Evolutionary conservation across 2,113 vertebrate species (phyloP), one percentile per base, ranked within the genome.

Genomic region (Balaeniceps rex): DNA sequence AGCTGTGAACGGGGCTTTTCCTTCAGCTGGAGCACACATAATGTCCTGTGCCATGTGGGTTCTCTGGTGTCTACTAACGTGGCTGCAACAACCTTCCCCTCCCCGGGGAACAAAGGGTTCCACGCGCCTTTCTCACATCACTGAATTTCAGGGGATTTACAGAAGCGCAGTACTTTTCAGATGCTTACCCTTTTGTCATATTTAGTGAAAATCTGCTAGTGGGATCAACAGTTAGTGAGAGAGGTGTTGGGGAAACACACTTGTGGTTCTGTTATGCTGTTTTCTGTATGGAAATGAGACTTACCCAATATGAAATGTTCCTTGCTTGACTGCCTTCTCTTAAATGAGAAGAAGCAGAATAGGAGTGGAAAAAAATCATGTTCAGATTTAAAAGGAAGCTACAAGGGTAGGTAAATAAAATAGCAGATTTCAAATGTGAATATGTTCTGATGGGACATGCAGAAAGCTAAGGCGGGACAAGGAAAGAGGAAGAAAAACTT

Each of bases 71-170:
- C 55, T 58, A 14, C 61, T 84, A 40, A 69, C 0, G 1, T 34
- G 51, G 44, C 42, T 70, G 49, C 0, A 5, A 49, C 58, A 72
- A 14, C 52, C 28, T 87, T 90, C 33, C 19, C 28, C 33, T 61
- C 47, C 87, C n/a, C 26, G 28, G 9, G 28, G 14, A 63, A 28
- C 3, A 10, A 81, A 65, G 26, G 28, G 9, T 31, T 34, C 21
- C 0, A 0, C 3, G 0, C 2, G 8, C 14, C 21, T 77, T 76
- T 71, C 24, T 76, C 25, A 29, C 1, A 1, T 10, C 29, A n/a
- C 17, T 68, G 61, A 44, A 71, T 77, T 83, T 88, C 63, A 51
- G 57, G 58, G 66, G 57, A 38, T 76, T 83, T 88, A 72, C 23
- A 64, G 54, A 65, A 58, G 18, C 60, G 8, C 8, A 55, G 18